Base-by-base conservation (phyloP, 2,888 invertebrate species). In the Tolmerus cingulatus region DNA sequence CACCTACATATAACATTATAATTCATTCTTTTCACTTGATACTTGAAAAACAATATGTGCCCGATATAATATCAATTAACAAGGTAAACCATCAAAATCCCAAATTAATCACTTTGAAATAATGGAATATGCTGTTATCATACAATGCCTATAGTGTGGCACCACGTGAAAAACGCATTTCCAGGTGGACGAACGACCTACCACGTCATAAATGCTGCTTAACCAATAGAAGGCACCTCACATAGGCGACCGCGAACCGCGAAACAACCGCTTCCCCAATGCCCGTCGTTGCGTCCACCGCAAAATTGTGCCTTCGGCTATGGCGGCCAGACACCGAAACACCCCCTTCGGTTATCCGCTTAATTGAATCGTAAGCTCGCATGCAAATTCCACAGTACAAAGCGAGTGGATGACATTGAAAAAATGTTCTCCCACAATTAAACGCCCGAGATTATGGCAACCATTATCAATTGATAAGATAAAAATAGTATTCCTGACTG, bases 391-490 rank as follows among this genome's bases (percentile, higher is more conserved):
- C n/a, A 19, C 23, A 27, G 16, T 1, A 34, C 74, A 43, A 78
- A 78, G 46, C 78, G 9, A 43, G 14, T 19, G 43, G 7, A 27
- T 78, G 78, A 78, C 78, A 40, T 78, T 78, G 43, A 74, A 78
- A 34, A 19, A 43, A 51, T 19, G 23, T 43, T 78, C 46, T 43
- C 78, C 23, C 78, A 78, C 78, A 78, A 78, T 78, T 78, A 78
- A 78, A 8, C n/a, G 78, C 1, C 78, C 23, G 43, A 78, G 78
- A 78, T 78, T 78, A 78, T 78, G 23, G n/a, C 43, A 43, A 14
- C 46, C 78, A 27, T 78, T 19, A 78, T 27, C 77, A 40, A 43
- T 40, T 78, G 78, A 78, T 78, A 78, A 78, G 78, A 78, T 78
- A 78, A 78, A 78, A n/a, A 43, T 43, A 78, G 27, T 23, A 46